Evolutionary conservation across 2,888 invertebrate species (phyloP), one percentile per base, ranked within the genome.

Genomic region (Omphaloscelis lunosa): DNA sequence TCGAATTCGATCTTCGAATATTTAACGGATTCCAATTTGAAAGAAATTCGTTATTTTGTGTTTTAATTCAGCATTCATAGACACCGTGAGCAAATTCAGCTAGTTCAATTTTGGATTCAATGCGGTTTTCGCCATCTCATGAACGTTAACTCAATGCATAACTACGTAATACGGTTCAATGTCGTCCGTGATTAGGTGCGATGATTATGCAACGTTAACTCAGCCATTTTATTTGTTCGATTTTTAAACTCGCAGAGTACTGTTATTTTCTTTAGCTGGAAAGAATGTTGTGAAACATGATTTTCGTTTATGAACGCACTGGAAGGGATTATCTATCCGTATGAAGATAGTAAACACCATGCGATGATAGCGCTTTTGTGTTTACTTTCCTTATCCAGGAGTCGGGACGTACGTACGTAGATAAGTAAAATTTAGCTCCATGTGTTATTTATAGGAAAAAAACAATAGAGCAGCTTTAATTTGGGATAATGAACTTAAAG

Each of bases 1-100:
- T 96, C 95, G 95, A 96, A 95, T 95, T 95, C 90, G 93, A 94
- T 95, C 96, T 95, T 96, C 93, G 95, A 95, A 96, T 94, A 93
- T 93, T 92, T 96, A 96, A 96, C 96, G 96, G 96, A 95, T 93
- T 94, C 92, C 86, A 88, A 89, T 93, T 95, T 95, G 92, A 94
- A 93, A 91, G 91, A 87, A 87, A 87, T 79, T 89, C 88, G 89
- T 91, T 91, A 88, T 83, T 83, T 83, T 80, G 62, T 84, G 65
- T 72, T 80, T 82, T 68, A 77, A 70, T 82, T 67, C 23, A 75
- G 77, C 66, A 72, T 61, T 77, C 77, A 75, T 79, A 53, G 27
- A 68, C 56, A 66, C 34, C 51, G 70, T 51, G 69, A 82, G 62
- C 6, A 41, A 79, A 66, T 66, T 41, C 61, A 58, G 17, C n/a